These are phyloP conservation scores for Coelinius sp. DNA, from an alignment of 2,888 invertebrate genomes.

Conservation along the genomic window DNA sequence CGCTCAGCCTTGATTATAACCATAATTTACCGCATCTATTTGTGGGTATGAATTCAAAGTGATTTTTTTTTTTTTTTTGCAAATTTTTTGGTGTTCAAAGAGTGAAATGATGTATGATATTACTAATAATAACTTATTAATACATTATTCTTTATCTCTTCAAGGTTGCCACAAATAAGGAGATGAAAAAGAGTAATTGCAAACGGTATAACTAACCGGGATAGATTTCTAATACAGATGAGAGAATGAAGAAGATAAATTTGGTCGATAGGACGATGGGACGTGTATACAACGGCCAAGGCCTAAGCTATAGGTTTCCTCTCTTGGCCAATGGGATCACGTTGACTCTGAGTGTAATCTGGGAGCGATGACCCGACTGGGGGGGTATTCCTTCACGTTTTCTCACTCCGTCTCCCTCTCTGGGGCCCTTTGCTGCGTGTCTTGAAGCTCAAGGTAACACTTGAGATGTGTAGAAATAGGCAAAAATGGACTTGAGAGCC, in stretches of 20 bases:
- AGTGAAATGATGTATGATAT: background rate
- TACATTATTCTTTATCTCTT: background rate
- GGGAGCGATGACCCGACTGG: constrained; percentile 55
- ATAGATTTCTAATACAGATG: constrained; percentile 23
- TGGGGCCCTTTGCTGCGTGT: constrained; percentile 38
- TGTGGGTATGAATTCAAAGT: background rate
- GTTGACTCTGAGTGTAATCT: constrained; percentile 53
- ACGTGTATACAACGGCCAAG: constrained; percentile 32
- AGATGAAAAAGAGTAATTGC: constrained; percentile 15
- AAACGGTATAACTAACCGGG: constrained; percentile 34
- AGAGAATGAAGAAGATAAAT: constrained; percentile 16
- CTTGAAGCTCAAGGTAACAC: constrained; percentile 44
- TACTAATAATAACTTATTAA: too few relatives aligned
- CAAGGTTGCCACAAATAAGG: background rate
- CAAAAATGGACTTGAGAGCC: background rate
- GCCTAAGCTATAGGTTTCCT: constrained; percentile 40
- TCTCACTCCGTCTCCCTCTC: constrained; percentile 35
- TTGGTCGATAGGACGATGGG: constrained; percentile 33
- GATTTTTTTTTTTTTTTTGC: background rate
- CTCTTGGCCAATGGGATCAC: constrained; percentile 50
- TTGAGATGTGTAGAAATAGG: constrained; percentile 1
- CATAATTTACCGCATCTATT: background rate
- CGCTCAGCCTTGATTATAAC: background rate
- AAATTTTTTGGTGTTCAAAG: background rate
- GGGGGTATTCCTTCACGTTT: constrained; percentile 39